phyloP scores from a whole-genome alignment of 2,888 invertebrate species.

The Nesidiocoris tenuis region DNA sequence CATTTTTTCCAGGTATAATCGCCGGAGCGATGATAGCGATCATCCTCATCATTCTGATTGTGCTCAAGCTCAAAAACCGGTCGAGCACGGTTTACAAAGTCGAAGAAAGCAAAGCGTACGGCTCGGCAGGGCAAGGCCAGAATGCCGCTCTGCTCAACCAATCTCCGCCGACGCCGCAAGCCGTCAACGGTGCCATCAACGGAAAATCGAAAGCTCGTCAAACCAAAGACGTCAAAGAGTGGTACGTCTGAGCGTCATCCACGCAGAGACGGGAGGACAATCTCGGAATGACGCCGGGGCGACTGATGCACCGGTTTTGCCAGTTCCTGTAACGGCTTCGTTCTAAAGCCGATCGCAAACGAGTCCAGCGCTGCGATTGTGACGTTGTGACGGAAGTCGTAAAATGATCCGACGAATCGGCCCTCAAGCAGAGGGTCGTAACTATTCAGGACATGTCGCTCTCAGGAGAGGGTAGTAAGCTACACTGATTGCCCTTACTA shows the following conservation, averaged over 20 bases:
- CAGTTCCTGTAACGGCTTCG: too few species aligned
- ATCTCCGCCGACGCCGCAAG: constrained; percentile 54
- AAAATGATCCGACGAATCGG: too few species aligned
- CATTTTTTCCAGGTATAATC: constrained; percentile 56
- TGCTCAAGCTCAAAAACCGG: constrained; percentile 81
- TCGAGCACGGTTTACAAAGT: constrained; percentile 91
- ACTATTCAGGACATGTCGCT: too few species aligned
- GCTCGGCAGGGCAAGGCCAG: constrained; percentile 70
- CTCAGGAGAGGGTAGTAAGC: too few species aligned
- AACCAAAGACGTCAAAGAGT: constrained; percentile 87
- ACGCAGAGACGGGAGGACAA: too few species aligned
- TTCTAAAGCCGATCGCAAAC: too few species aligned
- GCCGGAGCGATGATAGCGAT: constrained; percentile 88
- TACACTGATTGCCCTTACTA: too few species aligned
- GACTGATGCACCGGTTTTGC: too few species aligned
- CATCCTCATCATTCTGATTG: constrained; percentile 83
- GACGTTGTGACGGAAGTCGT: too few species aligned
- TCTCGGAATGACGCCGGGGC: too few species aligned
- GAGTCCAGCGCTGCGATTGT: background rate
- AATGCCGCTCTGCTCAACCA: constrained; percentile 69
- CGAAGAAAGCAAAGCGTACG: constrained; percentile 77
- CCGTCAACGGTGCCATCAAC: constrained; percentile 57
- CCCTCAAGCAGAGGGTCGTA: too few species aligned
- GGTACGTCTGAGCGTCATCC: constrained; percentile 75
- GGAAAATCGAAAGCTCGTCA: constrained; percentile 66